These are phyloP conservation scores for Apoda limacodes DNA, from an alignment of 2,888 invertebrate species.

Conservation along the genomic window DNA sequence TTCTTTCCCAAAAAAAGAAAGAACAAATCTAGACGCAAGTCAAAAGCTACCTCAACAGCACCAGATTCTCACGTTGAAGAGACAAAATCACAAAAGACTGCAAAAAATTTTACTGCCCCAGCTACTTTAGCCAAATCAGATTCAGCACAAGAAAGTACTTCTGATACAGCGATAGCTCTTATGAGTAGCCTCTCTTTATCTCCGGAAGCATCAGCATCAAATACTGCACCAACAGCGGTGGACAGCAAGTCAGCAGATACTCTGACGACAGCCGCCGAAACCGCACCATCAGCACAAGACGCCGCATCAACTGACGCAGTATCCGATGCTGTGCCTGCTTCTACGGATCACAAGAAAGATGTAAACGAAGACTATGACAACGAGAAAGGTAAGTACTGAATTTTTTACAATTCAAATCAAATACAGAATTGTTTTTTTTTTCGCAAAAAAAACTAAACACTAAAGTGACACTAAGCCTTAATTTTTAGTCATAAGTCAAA, in stretches of 20 bases:
- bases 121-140: constrained; percentile 1
- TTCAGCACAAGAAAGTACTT: background rate
- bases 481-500: too few relatives aligned
- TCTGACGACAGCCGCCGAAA: constrained; percentile 17
- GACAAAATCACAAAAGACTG: constrained; percentile 18
- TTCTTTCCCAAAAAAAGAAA: constrained; percentile 47
- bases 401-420: constrained; percentile 3
- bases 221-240: constrained; percentile 13
- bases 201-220: constrained; percentile 14
- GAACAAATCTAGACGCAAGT: constrained; percentile 30
- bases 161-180: constrained; percentile 5
- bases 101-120: constrained; percentile 1
- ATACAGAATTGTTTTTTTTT: too few relatives aligned
- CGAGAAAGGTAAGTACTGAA: constrained; percentile 39
- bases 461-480: too few relatives aligned
- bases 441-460: too few relatives aligned
- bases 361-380: constrained; percentile 32
- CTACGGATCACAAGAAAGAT: constrained; percentile 37
- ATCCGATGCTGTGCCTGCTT: constrained; percentile 38
- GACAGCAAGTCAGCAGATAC: constrained; percentile 15
- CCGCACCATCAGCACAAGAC: constrained; percentile 19
- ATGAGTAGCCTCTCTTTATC: constrained; percentile 1
- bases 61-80: constrained; percentile 27
- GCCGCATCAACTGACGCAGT: constrained; percentile 20
- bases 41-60: constrained; percentile 20